phyloP scores from a whole-genome alignment of 2,797 vertebrate genomes.

The Notoglanidium macrostoma region DNA sequence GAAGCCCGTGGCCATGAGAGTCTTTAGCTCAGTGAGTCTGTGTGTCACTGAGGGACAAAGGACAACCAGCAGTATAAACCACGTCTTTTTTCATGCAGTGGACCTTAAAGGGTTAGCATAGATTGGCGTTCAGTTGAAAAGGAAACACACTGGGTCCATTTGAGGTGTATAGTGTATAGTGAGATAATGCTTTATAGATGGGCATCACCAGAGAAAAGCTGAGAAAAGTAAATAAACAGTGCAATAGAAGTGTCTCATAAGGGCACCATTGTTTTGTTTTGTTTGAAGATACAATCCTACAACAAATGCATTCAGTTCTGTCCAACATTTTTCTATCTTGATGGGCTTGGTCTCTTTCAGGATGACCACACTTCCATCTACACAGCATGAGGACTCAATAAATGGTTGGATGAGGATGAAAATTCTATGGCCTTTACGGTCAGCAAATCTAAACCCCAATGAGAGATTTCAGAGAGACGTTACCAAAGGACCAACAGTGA shows the following conservation, averaged over 20 bases:
- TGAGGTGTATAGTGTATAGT: slow-evolving; percentile 40
- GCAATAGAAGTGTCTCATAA: neutral
- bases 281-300: neutral
- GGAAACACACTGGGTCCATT: slow-evolving; percentile 52
- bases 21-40: slow-evolving; percentile 67
- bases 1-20: slow-evolving; percentile 65
- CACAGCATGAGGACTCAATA: neutral
- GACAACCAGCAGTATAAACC: slow-evolving; percentile 45
- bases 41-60: slow-evolving; percentile 56
- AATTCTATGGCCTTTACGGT: neutral
- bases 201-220: slow-evolving; percentile 41
- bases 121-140: slow-evolving; percentile 53
- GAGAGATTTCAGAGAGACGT: too few relatives aligned
- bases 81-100: slow-evolving; percentile 43
- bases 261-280: neutral
- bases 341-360: neutral
- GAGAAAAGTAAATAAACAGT: slow-evolving; percentile 44
- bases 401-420: neutral
- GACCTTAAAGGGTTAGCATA: slow-evolving; percentile 53
- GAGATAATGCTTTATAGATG: slow-evolving; percentile 54
- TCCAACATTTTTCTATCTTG: neutral
- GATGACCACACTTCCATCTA: neutral
- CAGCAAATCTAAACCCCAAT: neutral
- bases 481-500: neutral
- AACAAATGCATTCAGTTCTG: neutral